phyloP scores from a whole-genome alignment of 2,113 vertebrate genomes.

The Uria lomvia region DNA sequence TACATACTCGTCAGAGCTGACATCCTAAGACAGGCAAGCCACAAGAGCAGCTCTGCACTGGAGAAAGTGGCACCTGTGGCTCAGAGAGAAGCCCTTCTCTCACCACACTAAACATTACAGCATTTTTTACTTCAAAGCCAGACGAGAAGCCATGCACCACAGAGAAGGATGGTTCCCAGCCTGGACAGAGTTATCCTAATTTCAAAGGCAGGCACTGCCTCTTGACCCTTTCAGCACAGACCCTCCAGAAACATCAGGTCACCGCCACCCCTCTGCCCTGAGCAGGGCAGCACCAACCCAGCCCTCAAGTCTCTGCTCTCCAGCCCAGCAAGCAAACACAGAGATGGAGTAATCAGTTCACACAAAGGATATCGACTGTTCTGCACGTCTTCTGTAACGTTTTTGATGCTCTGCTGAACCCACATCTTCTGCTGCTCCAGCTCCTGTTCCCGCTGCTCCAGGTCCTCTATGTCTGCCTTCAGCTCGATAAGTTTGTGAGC shows the following conservation, averaged over 20 bases:
- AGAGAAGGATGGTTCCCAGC: not conserved
- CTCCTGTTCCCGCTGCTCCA: conserved; percentile 90
- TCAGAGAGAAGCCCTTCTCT: not conserved
- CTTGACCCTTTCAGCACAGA: not conserved
- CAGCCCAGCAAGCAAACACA: accelerated
- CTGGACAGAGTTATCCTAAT: not conserved
- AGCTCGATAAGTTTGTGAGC: conserved; percentile 96
- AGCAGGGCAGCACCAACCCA: not conserved
- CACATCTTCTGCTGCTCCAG: conserved; percentile 97
- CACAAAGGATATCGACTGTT: conserved; percentile 96
- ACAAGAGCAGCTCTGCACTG: not conserved
- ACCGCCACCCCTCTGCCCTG: not conserved
- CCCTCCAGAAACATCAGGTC: not conserved
- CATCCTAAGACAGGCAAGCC: not conserved
- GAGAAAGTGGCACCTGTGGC: not conserved
- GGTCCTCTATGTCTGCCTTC: conserved; percentile 94
- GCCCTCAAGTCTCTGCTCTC: not conserved
- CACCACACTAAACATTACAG: not conserved
- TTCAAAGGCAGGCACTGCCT: not conserved
- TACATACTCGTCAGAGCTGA: not conserved
- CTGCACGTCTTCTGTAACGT: conserved; percentile 94
- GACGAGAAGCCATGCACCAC: not conserved
- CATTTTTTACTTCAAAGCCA: not conserved
- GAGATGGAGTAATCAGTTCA: not conserved
- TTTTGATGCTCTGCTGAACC: conserved; percentile 98